phyloP scores from a whole-genome alignment of 2,888 invertebrate species.

The Euplexia lucipara region DNA sequence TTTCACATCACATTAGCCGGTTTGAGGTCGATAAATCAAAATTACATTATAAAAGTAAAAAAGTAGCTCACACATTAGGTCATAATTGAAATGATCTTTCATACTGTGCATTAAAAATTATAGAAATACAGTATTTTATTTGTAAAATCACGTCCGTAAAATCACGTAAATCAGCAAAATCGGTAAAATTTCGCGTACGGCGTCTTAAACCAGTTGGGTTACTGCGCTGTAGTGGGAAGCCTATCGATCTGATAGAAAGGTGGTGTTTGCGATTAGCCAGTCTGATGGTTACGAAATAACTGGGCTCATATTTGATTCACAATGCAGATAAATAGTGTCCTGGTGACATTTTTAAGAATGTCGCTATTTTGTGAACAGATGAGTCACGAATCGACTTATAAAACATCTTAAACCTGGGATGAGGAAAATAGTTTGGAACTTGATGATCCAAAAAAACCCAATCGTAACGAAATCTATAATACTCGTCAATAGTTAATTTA shows the following conservation, averaged over 20 bases:
- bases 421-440: constrained; percentile 18
- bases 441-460: constrained; percentile 12
- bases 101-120: too few species aligned
- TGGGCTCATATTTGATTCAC: constrained; percentile 65
- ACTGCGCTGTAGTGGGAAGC: constrained; percentile 84
- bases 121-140: too few species aligned
- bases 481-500: neutral
- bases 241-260: constrained; percentile 85
- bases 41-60: too few species aligned
- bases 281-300: constrained; percentile 69
- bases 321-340: constrained; percentile 46
- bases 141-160: too few species aligned
- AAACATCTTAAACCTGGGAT: constrained; percentile 38
- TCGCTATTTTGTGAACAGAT: constrained; percentile 45
- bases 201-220: constrained; percentile 76
- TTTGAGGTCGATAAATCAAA: too few species aligned
- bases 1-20: too few species aligned
- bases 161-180: too few species aligned
- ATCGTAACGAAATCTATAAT: neutral
- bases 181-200: too few species aligned
- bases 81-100: too few species aligned
- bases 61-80: too few species aligned
- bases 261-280: constrained; percentile 77
- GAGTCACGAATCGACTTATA: constrained; percentile 53
- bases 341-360: constrained; percentile 40